Percentiles rank a stretch among this genome's conserved stretches.
Conservation (phyloP, 2,888 invertebrate genomes). For the Ischnus inquisitorius region DNA sequence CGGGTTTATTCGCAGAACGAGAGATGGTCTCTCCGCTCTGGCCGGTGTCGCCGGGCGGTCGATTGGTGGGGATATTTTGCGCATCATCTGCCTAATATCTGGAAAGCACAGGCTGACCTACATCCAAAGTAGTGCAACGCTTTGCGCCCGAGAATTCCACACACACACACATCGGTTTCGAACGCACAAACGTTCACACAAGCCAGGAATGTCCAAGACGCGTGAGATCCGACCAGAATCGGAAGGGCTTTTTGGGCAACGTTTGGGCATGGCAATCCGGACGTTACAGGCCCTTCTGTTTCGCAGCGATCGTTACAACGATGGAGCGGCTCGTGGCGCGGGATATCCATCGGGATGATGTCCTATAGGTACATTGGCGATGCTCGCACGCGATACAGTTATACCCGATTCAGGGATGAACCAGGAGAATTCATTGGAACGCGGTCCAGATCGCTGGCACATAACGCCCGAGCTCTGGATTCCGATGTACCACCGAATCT, state of each 20-base stretch:
- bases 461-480: neutral
- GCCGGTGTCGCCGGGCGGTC: constrained; percentile 64
- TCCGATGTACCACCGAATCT: neutral
- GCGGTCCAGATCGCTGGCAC: neutral
- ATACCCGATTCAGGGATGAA: neutral
- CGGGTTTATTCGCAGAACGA: neutral
- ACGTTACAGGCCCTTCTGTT: too few relatives aligned
- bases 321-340: neutral
- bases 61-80: constrained; percentile 83
- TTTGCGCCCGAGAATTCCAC: constrained; percentile 11
- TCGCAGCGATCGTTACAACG: too few relatives aligned
- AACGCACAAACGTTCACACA: constrained; percentile 6
- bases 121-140: constrained; percentile 67
- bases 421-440: neutral
- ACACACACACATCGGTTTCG: neutral
- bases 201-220: neutral
- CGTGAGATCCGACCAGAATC: neutral
- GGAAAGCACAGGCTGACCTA: constrained; percentile 82
- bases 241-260: too few relatives aligned
- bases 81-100: constrained; percentile 84
- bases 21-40: constrained; percentile 59
- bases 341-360: neutral
- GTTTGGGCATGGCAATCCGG: too few relatives aligned
- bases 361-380: neutral
- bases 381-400: neutral